These are phyloP conservation scores for Drosophila pruinosa DNA, from an alignment of 1,140 invertebrate genomes.

Conservation along the genomic window DNA sequence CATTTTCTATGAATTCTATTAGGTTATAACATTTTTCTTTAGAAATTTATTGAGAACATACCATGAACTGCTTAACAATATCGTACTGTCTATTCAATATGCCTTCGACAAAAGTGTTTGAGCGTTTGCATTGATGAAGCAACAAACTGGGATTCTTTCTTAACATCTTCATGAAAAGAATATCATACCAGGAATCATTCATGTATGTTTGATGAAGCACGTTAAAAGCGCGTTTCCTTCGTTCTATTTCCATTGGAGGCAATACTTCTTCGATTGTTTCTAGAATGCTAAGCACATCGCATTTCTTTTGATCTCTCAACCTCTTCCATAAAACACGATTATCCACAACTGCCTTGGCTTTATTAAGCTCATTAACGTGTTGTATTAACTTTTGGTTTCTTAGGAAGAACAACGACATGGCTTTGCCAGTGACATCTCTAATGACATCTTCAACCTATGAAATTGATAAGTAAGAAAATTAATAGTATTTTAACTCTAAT, in stretches of 20 bases:
- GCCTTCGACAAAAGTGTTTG: slow-evolving; percentile 25
- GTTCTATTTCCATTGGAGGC: slow-evolving; percentile 63
- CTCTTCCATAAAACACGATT: slow-evolving; percentile 66
- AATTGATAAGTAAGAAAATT: background rate
- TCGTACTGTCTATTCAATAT: slow-evolving; percentile 62
- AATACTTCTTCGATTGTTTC: slow-evolving; percentile 54
- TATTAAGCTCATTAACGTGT: slow-evolving; percentile 40
- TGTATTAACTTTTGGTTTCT: slow-evolving; percentile 47
- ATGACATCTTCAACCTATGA: slow-evolving; percentile 64
- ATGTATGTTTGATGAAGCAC: slow-evolving; percentile 72
- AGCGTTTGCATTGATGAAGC: slow-evolving; percentile 59
- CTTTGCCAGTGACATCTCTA: slow-evolving; percentile 59
- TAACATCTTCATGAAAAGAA: slow-evolving; percentile 67
- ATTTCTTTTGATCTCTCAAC: slow-evolving; percentile 60
- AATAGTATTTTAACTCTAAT: too few species aligned
- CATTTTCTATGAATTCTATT: slow-evolving; percentile 61
- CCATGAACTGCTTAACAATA: slow-evolving; percentile 59
- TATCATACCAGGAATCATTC: slow-evolving; percentile 70
- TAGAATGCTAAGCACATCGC: slow-evolving; percentile 70
- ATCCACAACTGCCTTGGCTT: slow-evolving; percentile 39
- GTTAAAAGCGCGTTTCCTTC: slow-evolving; percentile 67
- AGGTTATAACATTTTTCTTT: too few species aligned
- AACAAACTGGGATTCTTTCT: slow-evolving; percentile 54
- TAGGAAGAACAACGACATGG: slow-evolving; percentile 58
- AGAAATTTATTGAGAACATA: slow-evolving; percentile 11